Evolutionary conservation across 2,113 vertebrate species (phyloP), one percentile per base, ranked within the genome.

Genomic region (Electrona antarctica): DNA sequence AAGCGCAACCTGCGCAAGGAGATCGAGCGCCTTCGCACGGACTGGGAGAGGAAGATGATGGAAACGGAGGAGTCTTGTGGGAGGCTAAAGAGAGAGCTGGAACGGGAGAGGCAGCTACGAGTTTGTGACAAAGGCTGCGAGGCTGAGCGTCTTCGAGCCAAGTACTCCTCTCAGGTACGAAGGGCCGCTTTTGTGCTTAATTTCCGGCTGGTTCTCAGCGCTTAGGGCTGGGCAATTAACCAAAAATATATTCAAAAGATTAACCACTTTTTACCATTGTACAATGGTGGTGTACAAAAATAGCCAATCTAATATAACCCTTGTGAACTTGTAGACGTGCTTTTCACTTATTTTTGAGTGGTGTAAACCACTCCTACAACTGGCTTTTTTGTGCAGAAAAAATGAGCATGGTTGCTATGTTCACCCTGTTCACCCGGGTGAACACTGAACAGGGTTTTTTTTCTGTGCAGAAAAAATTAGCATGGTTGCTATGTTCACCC

Each of bases 71-170:
- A 98, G 89, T 95, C 95, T 0, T 94, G 97, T 56, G 83, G 94
- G 64, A 93, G 95, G 29, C 95, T 99, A 74, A 96, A 95, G 87
- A 83, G 94, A 67, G 97, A 98, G 85, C 85, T 98, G 90, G 97
- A 98, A 72, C 94, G 95, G 73, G 96, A 97, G 10, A 91, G 94
- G 79, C 96, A 97, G 92, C 90, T 89, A 55, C 93, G 96, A 0
- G 95, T 96, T 54, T 99, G 98, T 0, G 97, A 97, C 92, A 96
- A 97, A 87, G 95, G 95, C 84, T 99, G 97, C 0, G 96, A 98
- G 80, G 95, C 97, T 0, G 95, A 96, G 54, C 81, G 94, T 69
- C 94, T 99, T 21, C 92, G 96, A 0, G 94, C 95, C 90, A 97
- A 97, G 83, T 99, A 98, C 88, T 97, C 96, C 0, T 94, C 95